Conservation (phyloP, 2,888 invertebrate genomes). For the Synanthedon myopaeformis region DNA sequence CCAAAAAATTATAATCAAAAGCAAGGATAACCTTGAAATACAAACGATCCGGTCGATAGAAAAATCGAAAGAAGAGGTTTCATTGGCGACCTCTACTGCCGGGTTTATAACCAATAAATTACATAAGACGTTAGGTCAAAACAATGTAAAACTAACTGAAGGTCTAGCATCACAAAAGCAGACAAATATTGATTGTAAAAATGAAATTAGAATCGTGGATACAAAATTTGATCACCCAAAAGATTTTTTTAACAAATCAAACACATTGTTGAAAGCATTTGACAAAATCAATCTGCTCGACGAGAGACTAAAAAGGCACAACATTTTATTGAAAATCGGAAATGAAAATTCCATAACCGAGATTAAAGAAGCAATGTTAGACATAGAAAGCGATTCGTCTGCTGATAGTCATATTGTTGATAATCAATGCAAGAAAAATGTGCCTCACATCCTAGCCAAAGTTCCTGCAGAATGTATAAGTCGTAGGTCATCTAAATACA, state of each 20-base stretch:
- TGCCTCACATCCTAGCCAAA: neutral
- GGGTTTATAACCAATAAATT: no score
- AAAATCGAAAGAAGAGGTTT: no score
- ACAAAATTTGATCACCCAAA: no score
- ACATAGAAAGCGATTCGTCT: neutral
- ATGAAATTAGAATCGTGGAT: no score
- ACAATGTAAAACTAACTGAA: no score
- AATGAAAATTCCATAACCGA: neutral
- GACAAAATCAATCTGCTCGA: neutral
- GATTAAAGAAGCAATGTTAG: neutral
- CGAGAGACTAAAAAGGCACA: neutral
- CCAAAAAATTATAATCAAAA: neutral
- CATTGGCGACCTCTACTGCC: no score
- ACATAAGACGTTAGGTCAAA: no score
- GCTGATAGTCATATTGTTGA: neutral
- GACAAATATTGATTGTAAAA: no score
- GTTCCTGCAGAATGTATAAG: neutral
- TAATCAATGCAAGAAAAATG: neutral
- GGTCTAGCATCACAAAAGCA: no score
- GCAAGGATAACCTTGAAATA: neutral
- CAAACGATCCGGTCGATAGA: no score
- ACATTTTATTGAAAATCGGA: neutral
- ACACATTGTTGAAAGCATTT: no score
- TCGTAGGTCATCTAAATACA: slow-evolving; percentile 8
- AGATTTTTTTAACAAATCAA: no score